These are phyloP conservation scores for Dreissena rostriformis DNA, from an alignment of 1,140 invertebrate species.

Conservation along the genomic window DNA sequence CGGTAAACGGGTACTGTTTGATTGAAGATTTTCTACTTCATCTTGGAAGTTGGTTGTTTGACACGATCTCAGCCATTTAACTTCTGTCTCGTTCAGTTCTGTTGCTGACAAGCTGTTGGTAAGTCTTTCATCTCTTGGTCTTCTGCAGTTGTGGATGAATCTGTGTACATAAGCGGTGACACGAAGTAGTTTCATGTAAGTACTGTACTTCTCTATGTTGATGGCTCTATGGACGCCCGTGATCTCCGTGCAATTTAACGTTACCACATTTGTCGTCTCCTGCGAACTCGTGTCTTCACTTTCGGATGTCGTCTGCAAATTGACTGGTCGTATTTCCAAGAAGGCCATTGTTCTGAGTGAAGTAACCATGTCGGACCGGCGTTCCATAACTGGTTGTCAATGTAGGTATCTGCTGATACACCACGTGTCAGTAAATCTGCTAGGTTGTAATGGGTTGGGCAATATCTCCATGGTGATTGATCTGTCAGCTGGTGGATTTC, in stretches of 20 bases:
- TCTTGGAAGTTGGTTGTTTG: conserved; percentile 4
- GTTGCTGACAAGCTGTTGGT: background rate
- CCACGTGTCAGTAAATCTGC: conserved; percentile 21
- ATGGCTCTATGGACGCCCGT: background rate
- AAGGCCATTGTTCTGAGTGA: conserved; percentile 3
- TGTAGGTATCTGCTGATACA: conserved; percentile 2
- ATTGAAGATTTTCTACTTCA: conserved; percentile 12
- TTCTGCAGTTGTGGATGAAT: background rate
- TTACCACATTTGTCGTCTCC: background rate
- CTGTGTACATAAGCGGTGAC: background rate
- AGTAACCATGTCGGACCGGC: background rate
- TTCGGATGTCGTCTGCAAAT: background rate
- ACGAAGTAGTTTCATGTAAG: background rate
- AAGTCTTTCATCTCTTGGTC: background rate
- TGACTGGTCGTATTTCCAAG: conserved; percentile 3
- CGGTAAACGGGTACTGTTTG: conserved; percentile 9
- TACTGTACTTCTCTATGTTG: background rate
- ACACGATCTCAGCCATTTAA: conserved; percentile 4
- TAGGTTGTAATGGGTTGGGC: conserved; percentile 20
- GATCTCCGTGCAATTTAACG: background rate
- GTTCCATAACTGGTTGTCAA: conserved; percentile 1
- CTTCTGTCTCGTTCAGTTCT: background rate
- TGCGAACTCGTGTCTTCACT: background rate
- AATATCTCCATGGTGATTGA: conserved; percentile 6
- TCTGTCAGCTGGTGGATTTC: conserved; percentile 17